phyloP scores from a whole-genome alignment of 2,797 vertebrate species.

The Rhinichthys osculus region DNA sequence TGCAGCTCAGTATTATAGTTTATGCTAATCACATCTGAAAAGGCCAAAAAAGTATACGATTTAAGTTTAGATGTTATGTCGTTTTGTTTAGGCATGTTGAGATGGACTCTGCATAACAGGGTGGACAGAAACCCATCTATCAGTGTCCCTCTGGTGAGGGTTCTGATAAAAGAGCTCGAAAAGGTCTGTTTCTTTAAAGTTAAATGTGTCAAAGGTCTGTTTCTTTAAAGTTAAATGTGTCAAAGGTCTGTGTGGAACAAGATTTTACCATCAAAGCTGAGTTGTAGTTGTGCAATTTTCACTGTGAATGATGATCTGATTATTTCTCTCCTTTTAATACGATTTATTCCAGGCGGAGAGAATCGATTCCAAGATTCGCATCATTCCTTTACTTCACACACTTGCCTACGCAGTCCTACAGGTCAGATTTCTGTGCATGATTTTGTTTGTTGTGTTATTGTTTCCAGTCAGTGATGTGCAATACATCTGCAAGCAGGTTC shows the following conservation, averaged over 20 bases:
- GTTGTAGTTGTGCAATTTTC: not conserved
- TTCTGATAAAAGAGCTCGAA: constrained; percentile 85
- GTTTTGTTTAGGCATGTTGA: constrained; percentile 78
- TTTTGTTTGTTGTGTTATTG: not conserved
- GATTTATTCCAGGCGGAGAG: constrained; percentile 73
- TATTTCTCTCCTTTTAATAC: not conserved
- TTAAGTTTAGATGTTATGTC: not conserved
- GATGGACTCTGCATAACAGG: constrained; percentile 88
- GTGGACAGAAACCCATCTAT: constrained; percentile 78
- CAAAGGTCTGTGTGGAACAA: not conserved
- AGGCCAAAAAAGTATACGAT: not conserved
- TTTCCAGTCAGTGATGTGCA: not conserved
- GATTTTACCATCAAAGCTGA: not conserved
- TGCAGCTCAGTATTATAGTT: not conserved
- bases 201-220: not conserved
- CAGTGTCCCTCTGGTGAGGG: constrained; percentile 73
- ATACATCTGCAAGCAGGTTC: not conserved
- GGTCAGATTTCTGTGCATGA: constrained; percentile 65
- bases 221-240: no score
- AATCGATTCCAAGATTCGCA: constrained; percentile 68
- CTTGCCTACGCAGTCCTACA: constrained; percentile 85
- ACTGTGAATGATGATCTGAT: not conserved
- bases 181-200: constrained; percentile 68
- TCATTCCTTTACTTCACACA: constrained; percentile 87
- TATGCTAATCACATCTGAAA: not conserved